Percentiles rank a stretch among this genome's conserved stretches.
Conservation (phyloP, 2,797 vertebrate genomes). For the Ctenosaura bakeri region DNA sequence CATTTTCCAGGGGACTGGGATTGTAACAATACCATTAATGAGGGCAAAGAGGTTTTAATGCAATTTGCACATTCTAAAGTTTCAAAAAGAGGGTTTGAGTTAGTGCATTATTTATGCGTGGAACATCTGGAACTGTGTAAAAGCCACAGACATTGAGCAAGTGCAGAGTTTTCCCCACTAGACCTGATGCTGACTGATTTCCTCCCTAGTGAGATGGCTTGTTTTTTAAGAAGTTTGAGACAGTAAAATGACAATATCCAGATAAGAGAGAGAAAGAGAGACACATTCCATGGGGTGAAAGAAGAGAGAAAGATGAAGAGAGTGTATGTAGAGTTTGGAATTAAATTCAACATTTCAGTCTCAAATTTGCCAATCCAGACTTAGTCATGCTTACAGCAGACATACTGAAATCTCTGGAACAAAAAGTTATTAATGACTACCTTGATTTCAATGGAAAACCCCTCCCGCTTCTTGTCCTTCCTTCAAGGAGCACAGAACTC, state of each 20-base stretch:
- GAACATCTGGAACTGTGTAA: constrained; percentile 88
- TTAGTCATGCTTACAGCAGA: not conserved
- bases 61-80: constrained; percentile 88
- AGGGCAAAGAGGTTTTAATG: constrained; percentile 88
- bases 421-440: not conserved
- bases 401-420: not conserved
- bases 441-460: not conserved
- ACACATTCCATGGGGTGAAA: constrained; percentile 71
- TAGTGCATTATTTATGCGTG: constrained; percentile 85
- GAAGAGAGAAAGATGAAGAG: constrained; percentile 17
- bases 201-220: constrained; percentile 78
- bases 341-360: constrained; percentile 35
- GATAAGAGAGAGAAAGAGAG: constrained; percentile 73
- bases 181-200: constrained; percentile 81
- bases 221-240: constrained; percentile 80
- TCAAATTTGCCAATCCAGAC: not conserved
- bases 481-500: no score
- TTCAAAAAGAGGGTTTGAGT: constrained; percentile 87
- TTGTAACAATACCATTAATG: constrained; percentile 87
- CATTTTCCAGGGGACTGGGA: constrained; percentile 85
- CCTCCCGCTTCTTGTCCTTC: not conserved
- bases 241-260: constrained; percentile 84
- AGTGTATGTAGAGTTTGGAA: constrained; percentile 36
- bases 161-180: constrained; percentile 82
- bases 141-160: constrained; percentile 84